A percentile compares a stretch with the other conserved stretches of the same genome.
Conservation (phyloP, 1,140 invertebrate genomes). For the Tetramorium simillimum region DNA sequence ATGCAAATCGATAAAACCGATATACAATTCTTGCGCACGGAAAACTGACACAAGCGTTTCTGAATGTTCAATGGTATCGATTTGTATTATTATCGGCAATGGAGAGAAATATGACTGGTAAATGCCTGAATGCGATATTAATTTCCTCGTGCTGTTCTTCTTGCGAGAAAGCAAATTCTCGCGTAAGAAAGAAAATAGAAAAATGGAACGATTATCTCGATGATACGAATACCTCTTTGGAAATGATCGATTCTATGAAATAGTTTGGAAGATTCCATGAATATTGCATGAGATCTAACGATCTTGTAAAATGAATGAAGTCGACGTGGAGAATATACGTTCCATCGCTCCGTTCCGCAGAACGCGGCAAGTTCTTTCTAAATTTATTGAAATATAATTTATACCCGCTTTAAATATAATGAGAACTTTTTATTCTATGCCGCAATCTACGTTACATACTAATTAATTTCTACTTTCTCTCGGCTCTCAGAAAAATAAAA, state of each 20-base stretch:
- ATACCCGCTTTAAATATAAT: neutral
- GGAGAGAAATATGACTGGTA: neutral
- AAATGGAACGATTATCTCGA: neutral
- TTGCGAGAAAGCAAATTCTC: neutral
- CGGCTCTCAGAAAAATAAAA: neutral
- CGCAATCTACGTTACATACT: neutral
- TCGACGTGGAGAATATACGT: slow-evolving; percentile 11
- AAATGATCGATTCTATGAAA: slow-evolving; percentile 31
- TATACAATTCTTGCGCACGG: neutral
- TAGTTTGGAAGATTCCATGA: slow-evolving; percentile 39
- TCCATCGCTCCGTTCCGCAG: neutral
- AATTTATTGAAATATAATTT: slow-evolving; percentile 3
- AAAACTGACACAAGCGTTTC: neutral
- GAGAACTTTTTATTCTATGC: neutral
- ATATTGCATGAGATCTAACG: slow-evolving; percentile 42
- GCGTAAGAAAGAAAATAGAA: neutral
- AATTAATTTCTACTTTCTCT: slow-evolving; percentile 4
- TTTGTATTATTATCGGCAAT: neutral
- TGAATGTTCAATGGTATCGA: neutral
- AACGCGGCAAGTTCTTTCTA: neutral
- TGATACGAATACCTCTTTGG: neutral
- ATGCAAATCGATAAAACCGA: neutral
- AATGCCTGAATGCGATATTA: neutral
- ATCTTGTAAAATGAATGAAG: neutral
- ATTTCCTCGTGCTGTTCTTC: neutral